These are phyloP conservation scores for Gymnothorax javanicus DNA, from an alignment of 2,797 vertebrate genomes.

Conservation along the genomic window DNA sequence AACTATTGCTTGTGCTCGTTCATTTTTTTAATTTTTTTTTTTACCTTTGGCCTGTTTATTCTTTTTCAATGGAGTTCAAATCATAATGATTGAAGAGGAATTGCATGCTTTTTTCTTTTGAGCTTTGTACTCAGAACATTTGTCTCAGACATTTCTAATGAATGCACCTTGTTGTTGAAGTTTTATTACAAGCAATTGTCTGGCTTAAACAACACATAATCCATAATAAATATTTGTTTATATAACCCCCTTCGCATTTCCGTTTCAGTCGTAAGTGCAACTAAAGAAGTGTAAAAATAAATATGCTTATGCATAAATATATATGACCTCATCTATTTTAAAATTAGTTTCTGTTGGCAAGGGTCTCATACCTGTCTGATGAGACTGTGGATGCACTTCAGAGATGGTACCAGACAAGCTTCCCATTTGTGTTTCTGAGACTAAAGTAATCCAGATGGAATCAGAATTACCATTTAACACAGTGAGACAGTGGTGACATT, in stretches of 20 bases:
- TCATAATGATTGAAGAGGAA: not conserved
- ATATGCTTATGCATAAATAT: not conserved
- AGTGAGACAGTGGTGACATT: not conserved
- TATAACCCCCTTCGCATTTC: not conserved
- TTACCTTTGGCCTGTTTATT: not conserved
- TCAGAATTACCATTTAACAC: not conserved
- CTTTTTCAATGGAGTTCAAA: not conserved
- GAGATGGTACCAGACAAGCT: slow-evolving; percentile 29
- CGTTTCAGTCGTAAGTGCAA: not conserved
- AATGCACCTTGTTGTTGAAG: not conserved
- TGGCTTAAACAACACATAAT: not conserved
- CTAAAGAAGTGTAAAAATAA: not conserved
- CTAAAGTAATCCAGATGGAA: not conserved
- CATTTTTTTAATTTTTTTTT: not conserved
- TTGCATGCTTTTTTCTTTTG: not conserved
- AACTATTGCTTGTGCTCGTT: not conserved
- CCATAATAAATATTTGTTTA: not conserved
- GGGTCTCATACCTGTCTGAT: slow-evolving; percentile 37
- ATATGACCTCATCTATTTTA: not conserved
- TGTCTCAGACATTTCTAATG: not conserved
- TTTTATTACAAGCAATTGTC: not conserved
- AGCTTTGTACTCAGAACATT: not conserved
- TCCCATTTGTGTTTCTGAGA: slow-evolving; percentile 27
- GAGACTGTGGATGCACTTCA: slow-evolving; percentile 40
- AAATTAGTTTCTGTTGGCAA: not conserved